A percentile compares a stretch with the other conserved stretches of the same genome.
phyloP scores from a whole-genome alignment of 2,797 vertebrate species.

The Macroramphosus scolopax region DNA sequence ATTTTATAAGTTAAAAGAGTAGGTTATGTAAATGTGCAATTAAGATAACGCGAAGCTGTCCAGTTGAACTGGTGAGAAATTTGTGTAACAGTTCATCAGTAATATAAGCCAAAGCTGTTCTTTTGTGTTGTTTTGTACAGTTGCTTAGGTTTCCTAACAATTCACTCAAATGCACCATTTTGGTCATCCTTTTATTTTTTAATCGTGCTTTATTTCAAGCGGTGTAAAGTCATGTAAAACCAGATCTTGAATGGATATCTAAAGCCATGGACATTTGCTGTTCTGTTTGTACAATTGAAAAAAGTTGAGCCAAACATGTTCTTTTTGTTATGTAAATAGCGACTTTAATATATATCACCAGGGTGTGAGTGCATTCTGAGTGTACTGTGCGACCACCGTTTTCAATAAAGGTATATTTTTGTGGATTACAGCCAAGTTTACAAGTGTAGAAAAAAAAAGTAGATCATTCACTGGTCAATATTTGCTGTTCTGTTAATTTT shows the following conservation, averaged over 20 bases:
- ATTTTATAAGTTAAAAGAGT: slow-evolving; percentile 83
- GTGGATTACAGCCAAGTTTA: slow-evolving; percentile 97
- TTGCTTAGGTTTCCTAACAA: slow-evolving; percentile 85
- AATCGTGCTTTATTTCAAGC: slow-evolving; percentile 86
- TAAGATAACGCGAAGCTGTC: slow-evolving; percentile 65
- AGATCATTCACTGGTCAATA: slow-evolving; percentile 96
- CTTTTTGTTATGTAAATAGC: slow-evolving; percentile 82
- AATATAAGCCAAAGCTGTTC: slow-evolving; percentile 98
- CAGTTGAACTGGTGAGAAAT: slow-evolving; percentile 76
- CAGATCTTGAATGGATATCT: slow-evolving; percentile 90
- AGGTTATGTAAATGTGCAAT: slow-evolving; percentile 88
- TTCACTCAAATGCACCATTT: slow-evolving; percentile 72
- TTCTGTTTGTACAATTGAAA: slow-evolving; percentile 93
- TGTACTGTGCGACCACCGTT: slow-evolving; percentile 91
- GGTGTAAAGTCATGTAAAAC: slow-evolving; percentile 84
- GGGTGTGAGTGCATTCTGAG: slow-evolving; percentile 87
- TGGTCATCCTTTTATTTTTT: slow-evolving; percentile 78
- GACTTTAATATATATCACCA: slow-evolving; percentile 93
- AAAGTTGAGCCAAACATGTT: slow-evolving; percentile 94
- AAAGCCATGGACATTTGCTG: slow-evolving; percentile 98
- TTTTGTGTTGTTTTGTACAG: slow-evolving; percentile 86
- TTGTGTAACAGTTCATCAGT: slow-evolving; percentile 95
- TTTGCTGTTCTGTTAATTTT: slow-evolving; percentile 95
- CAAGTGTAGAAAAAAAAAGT: slow-evolving; percentile 90
- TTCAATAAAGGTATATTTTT: slow-evolving; percentile 97